phyloP scores from a whole-genome alignment of 2,888 invertebrate genomes.

The Meiosimyza decipiens region DNA sequence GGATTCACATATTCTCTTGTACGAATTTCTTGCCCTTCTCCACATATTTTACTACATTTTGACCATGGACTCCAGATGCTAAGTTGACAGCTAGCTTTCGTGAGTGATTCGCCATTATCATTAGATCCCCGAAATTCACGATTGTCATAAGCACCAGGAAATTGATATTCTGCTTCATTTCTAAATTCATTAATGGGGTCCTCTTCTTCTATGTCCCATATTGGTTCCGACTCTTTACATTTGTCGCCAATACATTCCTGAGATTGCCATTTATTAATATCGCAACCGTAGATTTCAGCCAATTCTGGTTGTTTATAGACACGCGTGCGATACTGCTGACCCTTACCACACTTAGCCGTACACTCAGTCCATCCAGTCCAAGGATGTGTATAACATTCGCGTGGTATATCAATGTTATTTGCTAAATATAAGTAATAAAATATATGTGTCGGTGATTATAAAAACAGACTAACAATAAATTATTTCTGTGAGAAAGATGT shows the following conservation, averaged over 20 bases:
- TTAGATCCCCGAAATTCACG: not conserved
- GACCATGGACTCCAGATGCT: constrained; percentile 83
- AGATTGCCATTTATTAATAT: constrained; percentile 46
- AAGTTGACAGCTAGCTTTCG: constrained; percentile 72
- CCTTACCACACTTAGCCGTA: constrained; percentile 68
- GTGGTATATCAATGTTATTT: constrained; percentile 62
- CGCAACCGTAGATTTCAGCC: constrained; percentile 58
- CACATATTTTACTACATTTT: constrained; percentile 79
- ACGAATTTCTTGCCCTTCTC: constrained; percentile 75
- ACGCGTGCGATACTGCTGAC: constrained; percentile 60
- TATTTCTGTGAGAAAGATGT: no score
- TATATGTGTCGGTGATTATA: no score
- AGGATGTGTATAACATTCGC: constrained; percentile 63
- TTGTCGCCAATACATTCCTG: constrained; percentile 64
- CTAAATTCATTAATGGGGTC: not conserved
- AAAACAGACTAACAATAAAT: no score
- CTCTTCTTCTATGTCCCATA: constrained; percentile 4
- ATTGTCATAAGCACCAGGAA: not conserved
- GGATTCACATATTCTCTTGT: constrained; percentile 73
- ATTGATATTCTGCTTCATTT: not conserved
- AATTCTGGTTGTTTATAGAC: constrained; percentile 61
- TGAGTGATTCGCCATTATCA: constrained; percentile 23
- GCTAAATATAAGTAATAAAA: constrained; percentile 45
- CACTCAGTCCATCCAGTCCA: constrained; percentile 71
- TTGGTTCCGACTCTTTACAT: constrained; percentile 51